Conservation (phyloP, 2,888 invertebrate species). For the Sthenelais limicola region DNA sequence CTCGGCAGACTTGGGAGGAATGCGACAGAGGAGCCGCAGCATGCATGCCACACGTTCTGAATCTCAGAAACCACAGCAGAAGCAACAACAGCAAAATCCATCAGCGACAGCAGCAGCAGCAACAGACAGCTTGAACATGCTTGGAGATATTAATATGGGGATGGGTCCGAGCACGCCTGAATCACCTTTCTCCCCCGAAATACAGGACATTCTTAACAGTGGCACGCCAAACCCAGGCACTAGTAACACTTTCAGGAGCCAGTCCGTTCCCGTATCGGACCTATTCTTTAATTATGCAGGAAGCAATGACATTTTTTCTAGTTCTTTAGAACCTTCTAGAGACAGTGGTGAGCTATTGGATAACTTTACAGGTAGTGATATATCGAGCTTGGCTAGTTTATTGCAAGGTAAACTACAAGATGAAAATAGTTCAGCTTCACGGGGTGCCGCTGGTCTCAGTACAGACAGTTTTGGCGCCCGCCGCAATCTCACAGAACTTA, state of each 20-base stretch:
- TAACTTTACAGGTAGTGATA: conserved; percentile 29
- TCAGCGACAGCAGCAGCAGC: no score
- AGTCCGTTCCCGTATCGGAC: conserved; percentile 36
- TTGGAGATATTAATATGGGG: conserved; percentile 26
- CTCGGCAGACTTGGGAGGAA: background rate
- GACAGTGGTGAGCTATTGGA: conserved; percentile 29
- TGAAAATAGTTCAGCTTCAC: background rate
- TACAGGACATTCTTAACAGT: conserved; percentile 38
- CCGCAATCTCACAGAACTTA: conserved; percentile 34
- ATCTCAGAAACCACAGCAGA: background rate
- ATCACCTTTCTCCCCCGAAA: conserved; percentile 45
- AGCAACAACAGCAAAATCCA: conserved; percentile 12
- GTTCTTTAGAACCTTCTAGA: no score
- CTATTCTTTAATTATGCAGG: conserved; percentile 15
- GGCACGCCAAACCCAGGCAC: background rate
- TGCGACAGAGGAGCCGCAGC: background rate
- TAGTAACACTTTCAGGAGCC: conserved; percentile 24
- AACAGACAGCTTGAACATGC: background rate
- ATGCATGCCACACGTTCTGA: background rate
- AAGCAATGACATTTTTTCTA: conserved; percentile 6
- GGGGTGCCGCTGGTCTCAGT: background rate
- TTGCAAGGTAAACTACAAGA: conserved; percentile 34
- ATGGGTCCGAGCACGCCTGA: conserved; percentile 42
- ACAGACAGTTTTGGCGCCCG: conserved; percentile 17
- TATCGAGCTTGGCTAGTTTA: conserved; percentile 18